A percentile compares a stretch with the other conserved stretches of the same genome.
These are phyloP conservation scores for Fringilla coelebs DNA, from an alignment of 2,797 vertebrate genomes.

Conservation along the genomic window DNA sequence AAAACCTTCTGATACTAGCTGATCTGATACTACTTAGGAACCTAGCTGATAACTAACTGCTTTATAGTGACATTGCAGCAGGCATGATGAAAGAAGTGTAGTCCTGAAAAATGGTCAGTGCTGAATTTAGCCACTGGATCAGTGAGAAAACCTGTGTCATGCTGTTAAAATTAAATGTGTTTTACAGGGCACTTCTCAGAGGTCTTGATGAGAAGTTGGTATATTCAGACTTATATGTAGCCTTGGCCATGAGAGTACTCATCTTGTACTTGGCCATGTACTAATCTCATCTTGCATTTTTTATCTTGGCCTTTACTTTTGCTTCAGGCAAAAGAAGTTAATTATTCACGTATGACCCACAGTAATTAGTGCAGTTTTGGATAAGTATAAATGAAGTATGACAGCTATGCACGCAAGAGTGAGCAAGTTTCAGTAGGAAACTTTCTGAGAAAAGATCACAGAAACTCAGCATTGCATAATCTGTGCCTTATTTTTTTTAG, in stretches of 20 bases:
- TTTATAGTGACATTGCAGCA: background rate
- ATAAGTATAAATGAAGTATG: slow-evolving; percentile 67
- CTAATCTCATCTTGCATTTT: slow-evolving; percentile 21
- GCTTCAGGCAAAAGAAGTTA: slow-evolving; percentile 64
- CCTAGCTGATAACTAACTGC: background rate
- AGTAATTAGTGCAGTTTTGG: slow-evolving; percentile 62
- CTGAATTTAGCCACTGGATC: background rate
- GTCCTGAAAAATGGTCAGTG: background rate
- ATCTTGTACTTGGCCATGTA: background rate
- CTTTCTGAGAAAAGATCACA: slow-evolving; percentile 54
- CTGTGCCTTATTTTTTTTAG: background rate
- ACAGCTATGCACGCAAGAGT: slow-evolving; percentile 60
- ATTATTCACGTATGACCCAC: slow-evolving; percentile 63
- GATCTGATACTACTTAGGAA: no score
- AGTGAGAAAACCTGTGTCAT: background rate
- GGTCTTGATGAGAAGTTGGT: background rate
- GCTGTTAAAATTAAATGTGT: background rate
- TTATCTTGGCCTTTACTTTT: slow-evolving; percentile 55
- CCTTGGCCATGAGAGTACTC: background rate
- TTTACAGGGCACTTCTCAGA: background rate
- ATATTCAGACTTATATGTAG: background rate
- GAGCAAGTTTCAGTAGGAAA: slow-evolving; percentile 48
- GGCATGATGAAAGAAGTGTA: background rate
- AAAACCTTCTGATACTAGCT: no score
- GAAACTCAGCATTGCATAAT: slow-evolving; percentile 61